Conservation (phyloP, 1,140 invertebrate species). For the Procambarus clarkii region DNA sequence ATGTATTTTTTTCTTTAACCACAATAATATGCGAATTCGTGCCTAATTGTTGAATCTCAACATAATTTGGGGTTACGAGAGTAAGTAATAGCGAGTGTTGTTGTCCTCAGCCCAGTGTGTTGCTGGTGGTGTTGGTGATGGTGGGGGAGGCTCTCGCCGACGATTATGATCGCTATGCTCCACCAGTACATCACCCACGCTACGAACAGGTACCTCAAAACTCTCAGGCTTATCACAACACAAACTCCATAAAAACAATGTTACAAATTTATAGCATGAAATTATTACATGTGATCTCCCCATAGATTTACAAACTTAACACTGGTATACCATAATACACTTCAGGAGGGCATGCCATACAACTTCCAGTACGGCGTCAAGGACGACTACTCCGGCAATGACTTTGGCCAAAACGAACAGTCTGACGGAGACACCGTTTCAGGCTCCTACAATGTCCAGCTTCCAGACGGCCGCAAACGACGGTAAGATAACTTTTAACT, state of each 20-base stretch:
- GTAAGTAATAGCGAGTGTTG: too few species aligned
- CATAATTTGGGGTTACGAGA: too few species aligned
- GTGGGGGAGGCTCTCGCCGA: background rate
- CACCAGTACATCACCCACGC: background rate
- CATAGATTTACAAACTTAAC: too few species aligned
- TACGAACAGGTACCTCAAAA: slow-evolving; percentile 44
- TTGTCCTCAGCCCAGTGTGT: background rate
- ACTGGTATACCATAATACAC: too few species aligned
- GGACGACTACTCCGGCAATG: slow-evolving; percentile 72
- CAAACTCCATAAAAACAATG: too few species aligned
- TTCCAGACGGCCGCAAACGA: slow-evolving; percentile 75
- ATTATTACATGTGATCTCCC: background rate
- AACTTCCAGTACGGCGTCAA: slow-evolving; percentile 71
- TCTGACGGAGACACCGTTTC: slow-evolving; percentile 73
- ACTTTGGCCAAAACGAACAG: slow-evolving; percentile 72
- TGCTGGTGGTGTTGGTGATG: background rate
- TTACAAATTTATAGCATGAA: background rate
- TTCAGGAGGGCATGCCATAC: slow-evolving; percentile 68
- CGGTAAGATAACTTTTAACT: slow-evolving; percentile 75
- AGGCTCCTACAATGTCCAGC: slow-evolving; percentile 74
- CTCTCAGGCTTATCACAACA: background rate
- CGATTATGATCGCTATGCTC: background rate
- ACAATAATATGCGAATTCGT: too few species aligned
- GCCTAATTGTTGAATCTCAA: too few species aligned
- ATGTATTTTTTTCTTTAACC: too few species aligned